Conservation (phyloP, 2,888 invertebrate species). For the Mylabris sibirica region DNA sequence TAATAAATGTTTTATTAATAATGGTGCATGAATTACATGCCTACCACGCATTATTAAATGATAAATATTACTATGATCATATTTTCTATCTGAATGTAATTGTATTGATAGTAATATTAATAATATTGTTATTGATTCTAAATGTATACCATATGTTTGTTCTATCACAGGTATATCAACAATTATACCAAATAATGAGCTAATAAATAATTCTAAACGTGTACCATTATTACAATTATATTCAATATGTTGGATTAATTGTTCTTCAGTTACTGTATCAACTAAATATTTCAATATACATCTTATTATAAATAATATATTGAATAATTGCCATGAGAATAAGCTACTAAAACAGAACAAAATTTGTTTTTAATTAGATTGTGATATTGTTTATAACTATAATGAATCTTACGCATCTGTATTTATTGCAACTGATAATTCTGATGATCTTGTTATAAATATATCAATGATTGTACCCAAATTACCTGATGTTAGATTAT, state of each 20-base stretch:
- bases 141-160: constrained; percentile 83
- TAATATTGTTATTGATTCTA: constrained; percentile 88
- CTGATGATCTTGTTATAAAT: constrained; percentile 81
- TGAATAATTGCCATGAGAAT: constrained; percentile 94
- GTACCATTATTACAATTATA: constrained; percentile 56
- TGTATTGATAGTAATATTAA: constrained; percentile 90
- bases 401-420: constrained; percentile 80
- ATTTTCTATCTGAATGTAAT: constrained; percentile 71
- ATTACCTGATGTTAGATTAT: constrained; percentile 90
- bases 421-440: constrained; percentile 84
- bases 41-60: constrained; percentile 73
- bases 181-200: constrained; percentile 78
- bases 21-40: constrained; percentile 77
- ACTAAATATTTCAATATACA: constrained; percentile 87
- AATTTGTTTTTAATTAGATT: too few relatives aligned
- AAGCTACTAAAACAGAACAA: constrained; percentile 69
- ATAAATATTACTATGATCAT: constrained; percentile 76
- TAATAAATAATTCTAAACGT: constrained; percentile 76
- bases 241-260: constrained; percentile 84
- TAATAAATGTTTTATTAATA: constrained; percentile 81
- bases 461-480: constrained; percentile 86
- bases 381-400: constrained; percentile 14
- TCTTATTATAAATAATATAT: constrained; percentile 89
- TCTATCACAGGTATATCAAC: constrained; percentile 85
- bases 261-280: constrained; percentile 89